Conservation (phyloP, 2,797 vertebrate species). For the Graptemys geographica region DNA sequence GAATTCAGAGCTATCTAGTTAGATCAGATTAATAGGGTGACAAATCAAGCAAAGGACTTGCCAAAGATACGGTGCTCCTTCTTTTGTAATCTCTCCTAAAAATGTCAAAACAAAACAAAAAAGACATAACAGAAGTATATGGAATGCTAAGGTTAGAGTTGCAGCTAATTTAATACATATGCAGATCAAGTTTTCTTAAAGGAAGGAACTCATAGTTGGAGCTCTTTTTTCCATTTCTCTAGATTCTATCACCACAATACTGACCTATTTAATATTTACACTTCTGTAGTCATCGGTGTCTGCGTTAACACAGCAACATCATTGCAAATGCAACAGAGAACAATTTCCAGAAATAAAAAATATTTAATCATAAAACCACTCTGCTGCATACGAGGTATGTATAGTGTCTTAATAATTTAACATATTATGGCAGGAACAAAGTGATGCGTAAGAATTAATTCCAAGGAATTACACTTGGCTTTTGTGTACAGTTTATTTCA, state of each 20-base stretch:
- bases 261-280: background rate
- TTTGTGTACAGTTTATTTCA: background rate
- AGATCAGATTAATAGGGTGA: background rate
- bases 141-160: background rate
- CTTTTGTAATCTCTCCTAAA: background rate
- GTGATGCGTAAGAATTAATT: background rate
- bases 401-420: background rate
- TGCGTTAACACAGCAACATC: background rate
- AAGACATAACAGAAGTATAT: background rate
- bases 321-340: background rate
- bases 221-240: background rate
- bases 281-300: background rate
- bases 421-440: background rate
- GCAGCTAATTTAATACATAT: background rate
- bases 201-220: background rate
- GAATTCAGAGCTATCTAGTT: background rate
- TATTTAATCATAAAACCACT: background rate
- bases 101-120: background rate
- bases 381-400: background rate
- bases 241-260: background rate
- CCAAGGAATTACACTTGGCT: background rate
- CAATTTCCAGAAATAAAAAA: background rate
- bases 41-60: background rate
- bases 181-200: background rate
- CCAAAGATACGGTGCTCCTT: background rate